Evolutionary conservation across 2,113 vertebrate genomes (phyloP).

Genomic region (Amphiprion percula): DNA sequence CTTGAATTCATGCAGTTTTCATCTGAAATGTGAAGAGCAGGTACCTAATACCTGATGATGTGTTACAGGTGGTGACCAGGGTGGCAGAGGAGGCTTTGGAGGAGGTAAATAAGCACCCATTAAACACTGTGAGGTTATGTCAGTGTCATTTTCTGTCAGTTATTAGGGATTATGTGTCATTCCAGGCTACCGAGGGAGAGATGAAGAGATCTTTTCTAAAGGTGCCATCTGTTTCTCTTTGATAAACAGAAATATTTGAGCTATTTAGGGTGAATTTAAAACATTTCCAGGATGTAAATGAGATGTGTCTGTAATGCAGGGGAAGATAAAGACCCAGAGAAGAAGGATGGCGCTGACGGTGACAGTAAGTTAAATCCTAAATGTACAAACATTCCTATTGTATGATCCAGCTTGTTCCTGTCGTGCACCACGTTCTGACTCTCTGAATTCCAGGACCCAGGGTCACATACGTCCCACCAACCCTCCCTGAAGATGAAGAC

Average conservation of each 20-base stretch:
- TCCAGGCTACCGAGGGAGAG: slow-evolving; percentile 79
- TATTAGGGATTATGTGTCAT: neutral
- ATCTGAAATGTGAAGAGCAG: too few species aligned
- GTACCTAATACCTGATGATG: too few species aligned
- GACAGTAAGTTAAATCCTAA: slow-evolving; percentile 59
- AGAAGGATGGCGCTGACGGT: neutral
- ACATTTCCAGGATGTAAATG: neutral
- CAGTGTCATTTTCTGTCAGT: neutral
- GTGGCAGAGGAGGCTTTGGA: slow-evolving; percentile 57
- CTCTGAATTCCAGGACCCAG: slow-evolving; percentile 82
- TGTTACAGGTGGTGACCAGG: slow-evolving; percentile 55
- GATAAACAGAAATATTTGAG: neutral
- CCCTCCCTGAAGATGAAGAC: slow-evolving; percentile 89
- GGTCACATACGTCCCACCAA: slow-evolving; percentile 92
- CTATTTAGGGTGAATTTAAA: fast-evolving
- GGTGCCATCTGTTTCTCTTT: slow-evolving; percentile 17
- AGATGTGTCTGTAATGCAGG: slow-evolving; percentile 20
- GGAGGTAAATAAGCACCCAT: slow-evolving; percentile 52
- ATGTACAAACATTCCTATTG: neutral
- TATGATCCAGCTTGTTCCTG: neutral
- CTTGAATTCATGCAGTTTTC: too few species aligned
- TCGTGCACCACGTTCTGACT: too few species aligned
- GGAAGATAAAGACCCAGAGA: neutral
- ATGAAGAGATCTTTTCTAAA: slow-evolving; percentile 72
- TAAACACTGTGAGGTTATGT: neutral